Evolutionary conservation across 2,888 invertebrate genomes (phyloP).

Genomic region (Eupithecia exiguata): DNA sequence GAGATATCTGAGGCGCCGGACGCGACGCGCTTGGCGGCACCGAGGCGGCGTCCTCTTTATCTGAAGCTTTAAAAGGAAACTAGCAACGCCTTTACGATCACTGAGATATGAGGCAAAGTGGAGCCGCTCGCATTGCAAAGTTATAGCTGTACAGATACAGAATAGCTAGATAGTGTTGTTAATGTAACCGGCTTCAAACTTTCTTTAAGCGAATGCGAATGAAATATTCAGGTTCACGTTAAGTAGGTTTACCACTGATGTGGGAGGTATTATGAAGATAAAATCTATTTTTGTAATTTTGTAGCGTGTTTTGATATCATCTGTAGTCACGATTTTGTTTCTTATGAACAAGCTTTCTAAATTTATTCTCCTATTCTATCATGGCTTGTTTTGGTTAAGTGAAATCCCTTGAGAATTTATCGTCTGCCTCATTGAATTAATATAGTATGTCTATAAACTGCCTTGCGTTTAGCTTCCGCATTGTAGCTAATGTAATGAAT

Average conservation of each 20-base stretch:
- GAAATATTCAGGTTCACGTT: slow-evolving; percentile 31
- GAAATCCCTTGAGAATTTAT: background rate
- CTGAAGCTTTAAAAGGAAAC: slow-evolving; percentile 77
- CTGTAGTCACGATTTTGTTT: slow-evolving; percentile 57
- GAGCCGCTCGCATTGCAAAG: slow-evolving; percentile 56
- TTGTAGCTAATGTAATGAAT: background rate
- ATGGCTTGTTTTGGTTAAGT: background rate
- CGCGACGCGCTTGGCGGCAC: slow-evolving; percentile 55
- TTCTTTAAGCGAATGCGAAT: slow-evolving; percentile 31
- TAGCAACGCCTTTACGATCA: slow-evolving; percentile 75
- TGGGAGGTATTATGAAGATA: slow-evolving; percentile 34
- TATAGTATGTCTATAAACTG: background rate
- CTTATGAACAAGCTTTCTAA: slow-evolving; percentile 56
- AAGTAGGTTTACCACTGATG: slow-evolving; percentile 28
- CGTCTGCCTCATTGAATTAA: background rate
- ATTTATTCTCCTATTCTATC: slow-evolving; percentile 21
- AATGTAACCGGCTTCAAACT: slow-evolving; percentile 37
- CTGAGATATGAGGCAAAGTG: slow-evolving; percentile 63
- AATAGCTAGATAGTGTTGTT: slow-evolving; percentile 37
- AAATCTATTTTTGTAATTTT: slow-evolving; percentile 35
- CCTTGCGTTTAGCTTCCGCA: slow-evolving; percentile 8
- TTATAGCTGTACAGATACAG: slow-evolving; percentile 44
- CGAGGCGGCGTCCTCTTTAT: slow-evolving; percentile 66
- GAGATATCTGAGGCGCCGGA: slow-evolving; percentile 49
- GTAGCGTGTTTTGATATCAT: slow-evolving; percentile 51